These are phyloP conservation scores for Tenebrosternarchus preto DNA, from an alignment of 2,113 vertebrate genomes.

Conservation along the genomic window DNA sequence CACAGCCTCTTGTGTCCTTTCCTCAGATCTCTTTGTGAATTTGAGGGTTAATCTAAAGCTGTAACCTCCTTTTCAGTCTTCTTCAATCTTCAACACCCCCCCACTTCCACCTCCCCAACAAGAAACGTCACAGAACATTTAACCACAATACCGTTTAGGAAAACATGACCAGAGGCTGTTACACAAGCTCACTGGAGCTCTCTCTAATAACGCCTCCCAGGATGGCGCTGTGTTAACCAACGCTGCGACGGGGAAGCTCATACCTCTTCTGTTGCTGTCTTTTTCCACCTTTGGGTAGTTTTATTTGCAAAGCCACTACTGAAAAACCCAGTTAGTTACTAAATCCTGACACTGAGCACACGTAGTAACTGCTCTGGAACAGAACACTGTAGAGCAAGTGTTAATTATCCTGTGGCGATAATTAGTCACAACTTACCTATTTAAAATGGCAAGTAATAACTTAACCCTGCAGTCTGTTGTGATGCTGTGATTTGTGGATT, in stretches of 20 bases:
- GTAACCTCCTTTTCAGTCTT: slow-evolving; percentile 4
- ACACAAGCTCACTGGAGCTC: not conserved
- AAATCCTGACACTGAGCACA: not conserved
- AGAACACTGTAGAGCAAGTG: not conserved
- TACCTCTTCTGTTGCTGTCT: too few relatives aligned
- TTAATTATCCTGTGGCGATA: slow-evolving; percentile 13
- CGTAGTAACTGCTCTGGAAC: not conserved
- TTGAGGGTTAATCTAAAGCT: slow-evolving; percentile 41
- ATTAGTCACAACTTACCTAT: slow-evolving; percentile 6
- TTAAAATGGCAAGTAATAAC: not conserved
- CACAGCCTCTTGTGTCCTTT: not conserved
- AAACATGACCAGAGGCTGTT: not conserved
- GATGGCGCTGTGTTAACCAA: not conserved
- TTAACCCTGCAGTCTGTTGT: not conserved
- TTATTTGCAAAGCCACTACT: too few relatives aligned
- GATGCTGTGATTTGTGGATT: not conserved
- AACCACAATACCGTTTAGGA: not conserved
- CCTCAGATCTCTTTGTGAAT: slow-evolving; percentile 21
- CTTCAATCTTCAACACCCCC: too few relatives aligned
- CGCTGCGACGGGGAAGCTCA: not conserved
- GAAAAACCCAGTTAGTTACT: too few relatives aligned
- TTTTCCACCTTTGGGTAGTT: not conserved
- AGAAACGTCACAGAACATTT: not conserved
- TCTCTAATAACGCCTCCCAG: not conserved
- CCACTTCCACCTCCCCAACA: not conserved